Evolutionary conservation across 2,888 invertebrate genomes (phyloP).

Genomic region (Dicranocentrus wangi): DNA sequence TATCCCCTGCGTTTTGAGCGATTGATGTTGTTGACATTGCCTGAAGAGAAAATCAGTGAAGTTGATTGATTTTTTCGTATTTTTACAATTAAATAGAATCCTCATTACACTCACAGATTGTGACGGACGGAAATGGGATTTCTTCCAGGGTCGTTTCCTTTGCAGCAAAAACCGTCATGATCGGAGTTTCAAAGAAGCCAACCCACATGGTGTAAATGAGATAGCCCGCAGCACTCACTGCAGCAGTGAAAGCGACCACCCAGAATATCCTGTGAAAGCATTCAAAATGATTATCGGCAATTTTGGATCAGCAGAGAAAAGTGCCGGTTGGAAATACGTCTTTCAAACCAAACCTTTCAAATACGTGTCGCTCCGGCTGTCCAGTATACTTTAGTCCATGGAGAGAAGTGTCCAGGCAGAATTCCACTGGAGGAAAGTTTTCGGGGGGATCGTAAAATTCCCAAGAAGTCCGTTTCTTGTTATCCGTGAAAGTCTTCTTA

Average conservation of each 20-base stretch:
- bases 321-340: too few species aligned
- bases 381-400: too few species aligned
- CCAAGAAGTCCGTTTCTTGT: too few species aligned
- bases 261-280: conserved; percentile 71
- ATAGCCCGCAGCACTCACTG: conserved; percentile 33
- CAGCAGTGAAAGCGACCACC: conserved; percentile 58
- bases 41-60: neutral
- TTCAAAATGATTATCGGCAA: too few species aligned
- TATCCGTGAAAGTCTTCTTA: too few species aligned
- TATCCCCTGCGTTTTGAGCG: conserved; percentile 53
- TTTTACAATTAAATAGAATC: too few species aligned
- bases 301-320: too few species aligned
- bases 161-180: conserved; percentile 66
- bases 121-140: conserved; percentile 70
- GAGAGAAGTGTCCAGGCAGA: too few species aligned
- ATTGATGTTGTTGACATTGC: conserved; percentile 67
- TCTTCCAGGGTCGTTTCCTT: conserved; percentile 52
- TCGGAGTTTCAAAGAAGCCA: conserved; percentile 61
- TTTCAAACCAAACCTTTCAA: too few species aligned
- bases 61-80: neutral
- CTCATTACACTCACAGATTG: conserved; percentile 51
- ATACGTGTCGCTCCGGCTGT: too few species aligned
- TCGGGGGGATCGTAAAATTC: too few species aligned
- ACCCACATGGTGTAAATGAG: conserved; percentile 61
- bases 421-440: too few species aligned